Evolutionary conservation across 1,140 invertebrate species (phyloP).

Genomic region (Sarcophaga peregrina): DNA sequence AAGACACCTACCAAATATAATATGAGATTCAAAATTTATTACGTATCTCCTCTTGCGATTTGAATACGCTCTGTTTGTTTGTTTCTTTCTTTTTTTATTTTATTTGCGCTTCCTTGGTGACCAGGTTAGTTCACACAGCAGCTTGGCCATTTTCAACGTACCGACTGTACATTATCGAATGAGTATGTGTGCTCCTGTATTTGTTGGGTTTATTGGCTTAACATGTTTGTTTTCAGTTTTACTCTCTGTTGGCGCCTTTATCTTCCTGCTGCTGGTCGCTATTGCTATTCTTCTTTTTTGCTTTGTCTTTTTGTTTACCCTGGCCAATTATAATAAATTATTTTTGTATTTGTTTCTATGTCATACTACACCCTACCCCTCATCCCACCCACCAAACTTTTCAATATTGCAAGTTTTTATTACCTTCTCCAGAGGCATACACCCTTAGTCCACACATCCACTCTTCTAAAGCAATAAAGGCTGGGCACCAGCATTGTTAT

Average conservation of each 20-base stretch:
- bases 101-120: not conserved
- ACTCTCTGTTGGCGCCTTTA: not conserved
- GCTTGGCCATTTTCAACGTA: not conserved
- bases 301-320: slow-evolving; percentile 1
- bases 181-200: not conserved
- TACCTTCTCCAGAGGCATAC: not conserved
- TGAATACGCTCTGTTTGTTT: not conserved
- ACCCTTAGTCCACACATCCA: too few relatives aligned
- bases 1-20: not conserved
- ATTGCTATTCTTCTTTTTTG: too few relatives aligned
- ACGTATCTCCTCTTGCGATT: not conserved
- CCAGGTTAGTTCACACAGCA: too few relatives aligned
- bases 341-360: slow-evolving; percentile 38
- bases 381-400: not conserved
- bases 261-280: not conserved
- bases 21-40: not conserved
- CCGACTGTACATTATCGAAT: too few relatives aligned
- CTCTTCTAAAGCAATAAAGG: not conserved
- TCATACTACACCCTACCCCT: not conserved
- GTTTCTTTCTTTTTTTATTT: not conserved
- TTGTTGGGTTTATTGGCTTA: not conserved
- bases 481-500: not conserved
- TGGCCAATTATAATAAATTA: slow-evolving; percentile 37
- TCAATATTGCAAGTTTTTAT: slow-evolving; percentile 41
- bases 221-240: not conserved